A percentile compares a stretch with the other conserved stretches of the same genome.
phyloP scores from a whole-genome alignment of 2,888 invertebrate genomes.

The Chouioia cunea region DNA sequence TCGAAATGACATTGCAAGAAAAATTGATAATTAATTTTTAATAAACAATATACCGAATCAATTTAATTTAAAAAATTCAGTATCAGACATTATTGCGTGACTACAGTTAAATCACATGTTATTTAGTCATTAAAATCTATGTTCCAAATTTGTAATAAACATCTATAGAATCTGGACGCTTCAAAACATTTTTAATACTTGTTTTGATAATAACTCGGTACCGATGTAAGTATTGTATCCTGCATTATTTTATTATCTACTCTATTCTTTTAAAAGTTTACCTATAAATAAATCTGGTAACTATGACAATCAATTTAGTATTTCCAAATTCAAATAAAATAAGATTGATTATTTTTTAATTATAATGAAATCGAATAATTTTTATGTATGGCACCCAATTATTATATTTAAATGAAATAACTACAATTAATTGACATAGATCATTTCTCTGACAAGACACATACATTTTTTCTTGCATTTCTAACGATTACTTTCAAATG shows the following conservation, averaged over 20 bases:
- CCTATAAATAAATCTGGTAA: not conserved
- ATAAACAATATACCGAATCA: not conserved
- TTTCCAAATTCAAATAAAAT: not conserved
- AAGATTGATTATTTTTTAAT: not conserved
- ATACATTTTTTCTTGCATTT: no score
- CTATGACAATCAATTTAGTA: not conserved
- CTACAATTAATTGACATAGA: no score
- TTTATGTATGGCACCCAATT: not conserved
- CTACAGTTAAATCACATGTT: not conserved
- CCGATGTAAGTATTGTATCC: slow-evolving; percentile 24
- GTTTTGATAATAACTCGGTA: slow-evolving; percentile 1
- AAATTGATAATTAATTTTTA: no score
- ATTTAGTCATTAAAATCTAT: not conserved
- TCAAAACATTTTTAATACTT: slow-evolving; percentile 18
- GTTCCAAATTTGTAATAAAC: slow-evolving; percentile 1
- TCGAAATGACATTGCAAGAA: not conserved
- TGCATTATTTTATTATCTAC: slow-evolving; percentile 11
- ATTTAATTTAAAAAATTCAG: not conserved
- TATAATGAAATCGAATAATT: not conserved
- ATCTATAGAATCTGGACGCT: slow-evolving; percentile 13
- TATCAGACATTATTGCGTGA: not conserved
- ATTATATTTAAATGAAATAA: no score
- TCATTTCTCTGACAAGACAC: no score
- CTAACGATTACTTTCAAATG: no score
- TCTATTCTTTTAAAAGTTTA: slow-evolving; percentile 1